Conservation (phyloP, 2,888 invertebrate genomes). For the Nasonia oneida region DNA sequence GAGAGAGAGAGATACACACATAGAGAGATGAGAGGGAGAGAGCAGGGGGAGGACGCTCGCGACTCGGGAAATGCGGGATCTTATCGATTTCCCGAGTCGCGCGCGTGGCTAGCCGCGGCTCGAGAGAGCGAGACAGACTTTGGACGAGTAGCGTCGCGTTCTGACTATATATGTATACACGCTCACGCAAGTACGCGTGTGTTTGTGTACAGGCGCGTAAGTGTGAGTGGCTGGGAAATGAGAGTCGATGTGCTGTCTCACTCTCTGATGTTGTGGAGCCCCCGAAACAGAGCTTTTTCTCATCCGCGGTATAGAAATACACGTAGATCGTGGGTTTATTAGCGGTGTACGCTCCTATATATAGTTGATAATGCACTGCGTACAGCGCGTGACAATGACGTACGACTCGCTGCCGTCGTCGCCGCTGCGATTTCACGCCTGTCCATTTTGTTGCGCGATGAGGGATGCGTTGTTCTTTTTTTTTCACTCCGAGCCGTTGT, state of each 20-base stretch:
- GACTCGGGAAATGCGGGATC: constrained; percentile 61
- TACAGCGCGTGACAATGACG: constrained; percentile 12
- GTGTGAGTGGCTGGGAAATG: constrained; percentile 39
- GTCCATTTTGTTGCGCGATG: neutral
- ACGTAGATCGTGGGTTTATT: neutral
- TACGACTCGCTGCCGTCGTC: neutral
- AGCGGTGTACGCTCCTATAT: neutral
- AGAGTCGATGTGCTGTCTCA: constrained; percentile 32
- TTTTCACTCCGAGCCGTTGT: neutral
- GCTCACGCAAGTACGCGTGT: too few species aligned
- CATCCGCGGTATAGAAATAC: neutral
- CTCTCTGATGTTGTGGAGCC: neutral
- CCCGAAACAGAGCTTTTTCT: neutral
- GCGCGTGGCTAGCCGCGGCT: constrained; percentile 56
- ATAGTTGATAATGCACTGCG: neutral
- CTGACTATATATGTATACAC: neutral
- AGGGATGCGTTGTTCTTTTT: neutral
- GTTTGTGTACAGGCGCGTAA: neutral
- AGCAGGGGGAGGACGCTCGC: constrained; percentile 34
- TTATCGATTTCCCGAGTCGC: constrained; percentile 60
- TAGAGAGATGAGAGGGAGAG: constrained; percentile 34
- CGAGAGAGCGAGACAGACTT: constrained; percentile 34
- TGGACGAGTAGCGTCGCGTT: constrained; percentile 20
- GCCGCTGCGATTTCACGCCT: neutral
- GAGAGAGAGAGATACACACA: neutral